phyloP scores from a whole-genome alignment of 2,888 invertebrate genomes.

The Sinotaia quadrata region DNA sequence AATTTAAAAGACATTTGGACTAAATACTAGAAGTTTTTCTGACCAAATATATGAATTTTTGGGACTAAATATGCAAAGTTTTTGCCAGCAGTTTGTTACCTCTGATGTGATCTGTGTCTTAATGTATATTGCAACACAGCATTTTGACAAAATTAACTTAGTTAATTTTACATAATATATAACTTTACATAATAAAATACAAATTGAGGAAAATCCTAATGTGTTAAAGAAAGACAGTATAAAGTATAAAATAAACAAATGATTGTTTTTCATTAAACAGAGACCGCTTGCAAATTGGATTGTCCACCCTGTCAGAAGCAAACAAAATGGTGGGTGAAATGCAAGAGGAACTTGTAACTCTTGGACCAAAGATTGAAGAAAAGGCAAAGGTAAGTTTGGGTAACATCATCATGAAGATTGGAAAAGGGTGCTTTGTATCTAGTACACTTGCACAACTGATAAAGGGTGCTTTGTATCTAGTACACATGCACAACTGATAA shows the following conservation, averaged over 20 bases:
- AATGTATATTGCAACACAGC: too few species aligned
- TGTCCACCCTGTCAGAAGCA: conserved; percentile 69
- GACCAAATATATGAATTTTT: too few species aligned
- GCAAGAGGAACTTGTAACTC: conserved; percentile 68
- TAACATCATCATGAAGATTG: neutral
- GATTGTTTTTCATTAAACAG: conserved; percentile 38
- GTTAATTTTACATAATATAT: too few species aligned
- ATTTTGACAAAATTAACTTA: too few species aligned
- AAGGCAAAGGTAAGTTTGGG: conserved; percentile 66
- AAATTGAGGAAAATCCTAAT: neutral
- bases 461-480: too few species aligned
- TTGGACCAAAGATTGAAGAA: conserved; percentile 69
- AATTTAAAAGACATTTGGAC: too few species aligned
- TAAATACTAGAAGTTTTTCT: too few species aligned
- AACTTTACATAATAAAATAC: neutral
- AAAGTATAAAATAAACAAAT: neutral
- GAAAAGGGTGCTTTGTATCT: neutral
- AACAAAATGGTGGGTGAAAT: conserved; percentile 69
- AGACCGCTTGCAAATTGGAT: conserved; percentile 66
- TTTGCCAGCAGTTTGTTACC: too few species aligned
- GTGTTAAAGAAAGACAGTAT: neutral
- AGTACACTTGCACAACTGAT: too few species aligned
- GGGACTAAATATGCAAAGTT: too few species aligned
- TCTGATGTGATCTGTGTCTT: too few species aligned
- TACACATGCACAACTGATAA: too few species aligned